Evolutionary conservation across 2,113 vertebrate species (phyloP).

Genomic region (Dipodomys spectabilis): DNA sequence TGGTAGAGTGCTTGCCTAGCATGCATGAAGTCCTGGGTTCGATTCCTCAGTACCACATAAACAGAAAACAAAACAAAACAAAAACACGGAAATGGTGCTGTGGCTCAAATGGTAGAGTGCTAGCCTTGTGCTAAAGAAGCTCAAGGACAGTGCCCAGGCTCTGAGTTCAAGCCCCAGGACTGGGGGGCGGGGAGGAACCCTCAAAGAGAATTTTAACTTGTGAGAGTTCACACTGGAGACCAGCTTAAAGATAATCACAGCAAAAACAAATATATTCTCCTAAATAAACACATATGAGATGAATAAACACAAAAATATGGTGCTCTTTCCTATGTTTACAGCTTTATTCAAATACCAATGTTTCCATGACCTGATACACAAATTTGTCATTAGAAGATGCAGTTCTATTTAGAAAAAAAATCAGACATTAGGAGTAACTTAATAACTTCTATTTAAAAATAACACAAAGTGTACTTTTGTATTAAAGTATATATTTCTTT

Average conservation of each 20-base stretch:
- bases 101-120: too few relatives aligned
- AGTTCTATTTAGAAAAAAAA: not conserved
- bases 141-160: too few relatives aligned
- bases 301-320: not conserved
- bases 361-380: not conserved
- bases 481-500: not conserved
- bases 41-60: too few relatives aligned
- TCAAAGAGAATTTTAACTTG: not conserved
- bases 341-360: not conserved
- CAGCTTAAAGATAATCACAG: not conserved
- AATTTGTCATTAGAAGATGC: not conserved
- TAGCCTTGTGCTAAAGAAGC: too few relatives aligned
- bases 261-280: not conserved
- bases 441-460: not conserved
- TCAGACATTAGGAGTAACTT: not conserved
- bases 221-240: not conserved
- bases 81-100: too few relatives aligned
- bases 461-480: not conserved
- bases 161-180: too few relatives aligned
- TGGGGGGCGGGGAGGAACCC: too few relatives aligned
- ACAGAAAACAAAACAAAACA: too few relatives aligned
- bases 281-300: not conserved
- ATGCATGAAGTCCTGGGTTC: too few relatives aligned
- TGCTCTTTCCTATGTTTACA: not conserved
- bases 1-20: too few relatives aligned